Percentiles rank a stretch among this genome's conserved stretches.
Evolutionary conservation across 2,888 invertebrate species (phyloP).

Genomic region (Onchidella celtica): DNA sequence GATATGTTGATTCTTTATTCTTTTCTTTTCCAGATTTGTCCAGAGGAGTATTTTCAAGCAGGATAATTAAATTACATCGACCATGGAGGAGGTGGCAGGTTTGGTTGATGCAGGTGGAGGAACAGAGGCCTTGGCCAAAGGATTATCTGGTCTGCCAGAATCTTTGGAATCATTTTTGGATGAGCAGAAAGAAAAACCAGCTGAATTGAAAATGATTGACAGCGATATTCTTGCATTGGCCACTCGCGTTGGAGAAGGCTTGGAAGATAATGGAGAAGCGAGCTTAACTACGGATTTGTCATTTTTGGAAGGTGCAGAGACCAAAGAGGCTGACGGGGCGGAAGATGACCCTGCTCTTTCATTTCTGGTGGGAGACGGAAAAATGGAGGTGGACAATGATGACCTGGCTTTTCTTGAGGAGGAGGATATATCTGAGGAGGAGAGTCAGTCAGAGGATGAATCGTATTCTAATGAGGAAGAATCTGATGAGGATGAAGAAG

Average conservation of each 20-base stretch:
- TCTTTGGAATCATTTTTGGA: conserved; percentile 27
- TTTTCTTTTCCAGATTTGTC: too few species aligned
- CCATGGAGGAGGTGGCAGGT: conserved; percentile 44
- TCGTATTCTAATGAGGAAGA: conserved; percentile 42
- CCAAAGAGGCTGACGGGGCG: conserved; percentile 34
- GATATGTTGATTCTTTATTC: too few species aligned
- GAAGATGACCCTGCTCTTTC: conserved; percentile 46
- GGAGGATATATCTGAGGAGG: conserved; percentile 45
- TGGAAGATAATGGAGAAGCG: conserved; percentile 17
- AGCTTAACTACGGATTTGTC: conserved; percentile 38
- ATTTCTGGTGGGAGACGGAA: conserved; percentile 41
- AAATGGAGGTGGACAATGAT: conserved; percentile 41
- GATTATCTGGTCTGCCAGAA: not conserved
- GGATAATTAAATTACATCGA: too few species aligned
- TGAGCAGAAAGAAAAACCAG: conserved; percentile 35
- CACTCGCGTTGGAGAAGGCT: conserved; percentile 41
- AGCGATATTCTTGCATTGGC: conserved; percentile 46
- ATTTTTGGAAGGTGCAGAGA: conserved; percentile 42
- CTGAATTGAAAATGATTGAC: conserved; percentile 41
- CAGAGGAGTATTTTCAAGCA: too few species aligned
- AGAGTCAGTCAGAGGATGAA: conserved; percentile 36
- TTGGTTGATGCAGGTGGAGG: conserved; percentile 24
- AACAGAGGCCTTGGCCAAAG: not conserved
- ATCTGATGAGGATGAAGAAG: conserved; percentile 57
- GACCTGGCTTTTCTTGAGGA: conserved; percentile 46